Evolutionary conservation across 2,797 vertebrate species (phyloP), one percentile per base, ranked within the genome.

Genomic region (Anomalospiza imberbis): DNA sequence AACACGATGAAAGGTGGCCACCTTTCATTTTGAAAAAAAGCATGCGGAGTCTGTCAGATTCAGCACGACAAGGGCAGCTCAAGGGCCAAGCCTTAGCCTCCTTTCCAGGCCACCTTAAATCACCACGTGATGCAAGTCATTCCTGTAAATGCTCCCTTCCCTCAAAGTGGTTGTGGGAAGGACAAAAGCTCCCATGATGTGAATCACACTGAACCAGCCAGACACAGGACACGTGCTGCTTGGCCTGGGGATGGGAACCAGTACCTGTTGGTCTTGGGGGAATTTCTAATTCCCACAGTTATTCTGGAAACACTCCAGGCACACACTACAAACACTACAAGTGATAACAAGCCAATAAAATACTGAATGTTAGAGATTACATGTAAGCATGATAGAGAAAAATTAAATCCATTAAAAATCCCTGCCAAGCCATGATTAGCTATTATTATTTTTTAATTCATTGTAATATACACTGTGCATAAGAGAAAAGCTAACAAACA

Each of bases 371-470:
- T 85, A 68, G 89, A 78, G 72, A 68, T 88, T 91, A 93, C 92
- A 85, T 95, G 45, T 65, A 93, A 92, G 83, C 57, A 79, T 1
- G 50, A 89, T 68, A 88, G 83, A 91, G 87, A 96, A 94, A 96
- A 87, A 95, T 88, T 81, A 93, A 94, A 88, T 91, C 62, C 58
- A 89, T 95, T 95, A 88, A 93, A 97, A 96, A 92, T 81, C 72
- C 72, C 86, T 94, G 44, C 73, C 86, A 95, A 84, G 40, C 76
- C 0, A 0, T 42, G n/a, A 94, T 94, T 95, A 95, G 63, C 78
- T 89, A 42, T 91, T 95, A 85, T 88, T 94, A 95, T 93, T 94
- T 92, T 97, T 96, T 93, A 94, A 96, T 94, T 93, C 61, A 77
- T 71, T 86, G 87, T 91, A 92, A 93, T 71, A 83, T 61, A 89